Conservation (phyloP, 2,113 vertebrate genomes). For the Psammodynastes pulverulentus region DNA sequence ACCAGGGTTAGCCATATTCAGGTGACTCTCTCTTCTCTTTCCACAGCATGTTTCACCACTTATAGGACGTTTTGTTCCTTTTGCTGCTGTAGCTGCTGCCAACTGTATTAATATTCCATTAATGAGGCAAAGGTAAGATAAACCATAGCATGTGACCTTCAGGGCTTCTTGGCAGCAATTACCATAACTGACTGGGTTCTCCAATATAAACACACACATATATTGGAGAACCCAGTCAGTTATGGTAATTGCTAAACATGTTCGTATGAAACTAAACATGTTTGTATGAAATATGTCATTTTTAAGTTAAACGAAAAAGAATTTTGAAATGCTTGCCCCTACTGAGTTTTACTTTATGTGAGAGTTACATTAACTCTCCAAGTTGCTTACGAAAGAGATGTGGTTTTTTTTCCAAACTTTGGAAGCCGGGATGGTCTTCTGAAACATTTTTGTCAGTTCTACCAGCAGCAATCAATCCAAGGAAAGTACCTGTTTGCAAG, state of each 20-base stretch:
- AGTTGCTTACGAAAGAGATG: not conserved
- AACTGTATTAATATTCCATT: constrained; percentile 99
- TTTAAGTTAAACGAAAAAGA: not conserved
- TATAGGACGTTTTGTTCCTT: constrained; percentile 94
- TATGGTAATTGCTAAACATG: too few relatives aligned
- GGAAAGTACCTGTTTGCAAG: not conserved
- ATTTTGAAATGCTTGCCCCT: not conserved
- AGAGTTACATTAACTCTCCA: not conserved
- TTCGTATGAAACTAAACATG: too few relatives aligned
- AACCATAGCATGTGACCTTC: constrained; percentile 36
- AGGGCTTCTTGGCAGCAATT: not conserved
- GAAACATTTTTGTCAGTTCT: not conserved
- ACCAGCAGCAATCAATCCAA: too few relatives aligned
- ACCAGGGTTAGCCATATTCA: not conserved
- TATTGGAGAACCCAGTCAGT: too few relatives aligned
- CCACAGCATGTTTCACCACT: constrained; percentile 88
- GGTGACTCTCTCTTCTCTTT: constrained; percentile 15
- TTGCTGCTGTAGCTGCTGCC: constrained; percentile 97
- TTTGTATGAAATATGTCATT: not conserved
- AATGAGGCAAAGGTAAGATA: constrained; percentile 93
- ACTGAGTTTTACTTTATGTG: not conserved
- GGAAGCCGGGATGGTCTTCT: not conserved
- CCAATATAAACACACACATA: not conserved
- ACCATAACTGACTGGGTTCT: not conserved
- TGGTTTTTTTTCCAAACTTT: not conserved